Evolutionary conservation across 2,113 vertebrate genomes (phyloP), one percentile per base, ranked within the genome.

Genomic region (Channa argus): DNA sequence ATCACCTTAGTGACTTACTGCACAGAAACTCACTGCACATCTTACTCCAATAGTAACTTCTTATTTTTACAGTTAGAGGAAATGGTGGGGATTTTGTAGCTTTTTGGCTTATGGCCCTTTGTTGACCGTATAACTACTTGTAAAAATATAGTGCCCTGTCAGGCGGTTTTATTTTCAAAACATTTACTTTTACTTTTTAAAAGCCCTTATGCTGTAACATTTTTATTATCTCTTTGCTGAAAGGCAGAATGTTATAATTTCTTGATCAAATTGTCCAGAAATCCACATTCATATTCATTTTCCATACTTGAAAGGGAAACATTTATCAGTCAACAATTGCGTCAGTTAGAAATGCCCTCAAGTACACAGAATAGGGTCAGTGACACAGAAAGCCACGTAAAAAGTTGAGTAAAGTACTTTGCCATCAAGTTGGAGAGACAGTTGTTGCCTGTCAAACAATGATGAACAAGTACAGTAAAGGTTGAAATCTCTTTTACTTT

Each of bases 1-100:
- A 85, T 81, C 82, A 88, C 65, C 71, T 79, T 11, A 6, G 53
- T 89, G 86, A 91, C 64, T 90, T 89, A 89, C 15, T 1, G 47
- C 64, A 68, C 64, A 65, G 38, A 85, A 13, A 68, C 69, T 12
- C 50, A 51, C 63, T 24, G 24, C 24, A 64, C 15, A 7, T 41
- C 39, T 41, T 41, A 24, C 24, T 24, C 24, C 24, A 24, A 24
- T 24, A 24, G 24, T 24, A 24, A 24, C 24, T 24, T 24, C 24
- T 24, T 24, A 24, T 24, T 24, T 24, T 24, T 24, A 24, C 24
- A 24, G 24, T 24, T 24, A 24, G 1, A 24, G 24, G 24, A 24
- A 24, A 24, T 24, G 24, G 24, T 24, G 24, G 24, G 24, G 24
- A 24, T 24, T 24, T 24, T 24, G 24, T 24, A 1, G 24, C 24